These are phyloP conservation scores for Prietella phreatophila DNA, from an alignment of 2,113 vertebrate genomes.

Conservation along the genomic window DNA sequence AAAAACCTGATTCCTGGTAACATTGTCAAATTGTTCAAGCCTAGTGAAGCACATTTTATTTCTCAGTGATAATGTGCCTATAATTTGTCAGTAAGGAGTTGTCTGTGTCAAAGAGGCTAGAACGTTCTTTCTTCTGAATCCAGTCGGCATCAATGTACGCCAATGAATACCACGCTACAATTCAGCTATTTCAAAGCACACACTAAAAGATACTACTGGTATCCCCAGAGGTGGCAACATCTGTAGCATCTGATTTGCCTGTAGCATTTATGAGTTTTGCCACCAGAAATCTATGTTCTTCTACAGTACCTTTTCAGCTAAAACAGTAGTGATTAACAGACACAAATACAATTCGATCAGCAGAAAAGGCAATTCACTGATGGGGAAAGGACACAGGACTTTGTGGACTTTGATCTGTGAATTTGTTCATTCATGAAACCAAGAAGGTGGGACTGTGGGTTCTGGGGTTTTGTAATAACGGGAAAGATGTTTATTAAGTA, in stretches of 20 bases:
- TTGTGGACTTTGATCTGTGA: not conserved
- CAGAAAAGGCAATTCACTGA: not conserved
- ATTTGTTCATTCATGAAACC: not conserved
- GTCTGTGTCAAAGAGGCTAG: not conserved
- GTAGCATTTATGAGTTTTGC: not conserved
- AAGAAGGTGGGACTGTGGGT: not conserved
- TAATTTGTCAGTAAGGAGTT: not conserved
- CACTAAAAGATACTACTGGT: not conserved
- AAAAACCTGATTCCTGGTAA: not conserved
- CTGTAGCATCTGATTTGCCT: not conserved
- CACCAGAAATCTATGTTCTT: not conserved
- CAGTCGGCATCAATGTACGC: not conserved
- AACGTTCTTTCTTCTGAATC: not conserved
- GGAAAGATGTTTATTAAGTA: not conserved
- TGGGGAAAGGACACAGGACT: not conserved
- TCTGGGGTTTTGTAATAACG: not conserved
- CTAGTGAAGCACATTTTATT: not conserved
- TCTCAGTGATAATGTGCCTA: not conserved
- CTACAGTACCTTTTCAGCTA: not conserved
- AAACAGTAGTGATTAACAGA: not conserved
- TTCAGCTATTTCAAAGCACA: not conserved
- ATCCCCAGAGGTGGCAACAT: not conserved
- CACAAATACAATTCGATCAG: not conserved
- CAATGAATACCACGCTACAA: not conserved
- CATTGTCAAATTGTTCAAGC: not conserved